Evolutionary conservation across 2,113 vertebrate genomes (phyloP).

Genomic region (Dasyurus viverrinus): DNA sequence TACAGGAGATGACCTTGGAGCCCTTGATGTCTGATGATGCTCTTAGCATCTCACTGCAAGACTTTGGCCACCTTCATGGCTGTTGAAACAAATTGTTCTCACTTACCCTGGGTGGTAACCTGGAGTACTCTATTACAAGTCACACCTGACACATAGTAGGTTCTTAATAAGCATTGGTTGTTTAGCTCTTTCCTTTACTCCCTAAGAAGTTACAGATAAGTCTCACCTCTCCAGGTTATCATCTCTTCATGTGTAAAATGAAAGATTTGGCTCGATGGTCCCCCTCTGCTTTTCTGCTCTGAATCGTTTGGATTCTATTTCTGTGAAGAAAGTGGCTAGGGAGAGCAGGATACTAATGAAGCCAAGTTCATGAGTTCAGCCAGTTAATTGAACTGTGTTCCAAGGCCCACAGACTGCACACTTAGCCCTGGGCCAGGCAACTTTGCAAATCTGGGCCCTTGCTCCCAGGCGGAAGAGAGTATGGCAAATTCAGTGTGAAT

Average conservation of each 20-base stretch:
- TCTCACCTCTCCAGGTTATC: not conserved
- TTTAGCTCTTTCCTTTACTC: not conserved
- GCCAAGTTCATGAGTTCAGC: not conserved
- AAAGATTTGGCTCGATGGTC: not conserved
- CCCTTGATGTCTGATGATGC: too few species aligned
- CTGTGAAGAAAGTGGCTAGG: not conserved
- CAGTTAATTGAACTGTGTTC: not conserved
- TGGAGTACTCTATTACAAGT: not conserved
- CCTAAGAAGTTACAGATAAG: not conserved
- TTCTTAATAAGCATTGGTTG: not conserved
- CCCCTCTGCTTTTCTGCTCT: not conserved
- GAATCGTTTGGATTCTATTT: not conserved
- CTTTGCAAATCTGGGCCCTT: not conserved
- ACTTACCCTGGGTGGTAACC: not conserved
- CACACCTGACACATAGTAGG: not conserved
- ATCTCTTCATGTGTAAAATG: not conserved
- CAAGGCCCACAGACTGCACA: not conserved
- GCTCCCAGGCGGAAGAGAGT: not conserved
- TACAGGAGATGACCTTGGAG: too few species aligned
- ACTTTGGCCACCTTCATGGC: too few species aligned
- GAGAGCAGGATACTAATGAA: not conserved
- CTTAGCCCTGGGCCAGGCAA: not conserved
- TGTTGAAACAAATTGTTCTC: too few species aligned
- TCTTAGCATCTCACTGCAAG: too few species aligned
- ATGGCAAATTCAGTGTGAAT: not conserved